Percentiles rank a stretch among this genome's conserved stretches.
Evolutionary conservation across 2,113 vertebrate species (phyloP).

Genomic region (Cygnus atratus): DNA sequence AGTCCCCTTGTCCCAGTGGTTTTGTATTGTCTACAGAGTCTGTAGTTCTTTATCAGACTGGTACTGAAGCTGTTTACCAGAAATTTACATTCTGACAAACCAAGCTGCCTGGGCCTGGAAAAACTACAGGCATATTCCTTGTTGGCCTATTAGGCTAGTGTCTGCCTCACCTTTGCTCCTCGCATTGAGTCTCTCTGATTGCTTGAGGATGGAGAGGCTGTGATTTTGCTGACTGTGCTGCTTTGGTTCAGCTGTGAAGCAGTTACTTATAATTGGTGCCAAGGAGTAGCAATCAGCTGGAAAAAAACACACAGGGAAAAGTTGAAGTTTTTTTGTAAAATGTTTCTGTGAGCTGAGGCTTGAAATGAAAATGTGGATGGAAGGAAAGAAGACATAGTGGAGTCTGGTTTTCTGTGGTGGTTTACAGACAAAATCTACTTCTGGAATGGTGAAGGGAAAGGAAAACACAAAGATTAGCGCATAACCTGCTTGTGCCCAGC

Average conservation of each 20-base stretch:
- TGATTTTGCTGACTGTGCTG: conserved; percentile 40
- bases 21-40: not conserved
- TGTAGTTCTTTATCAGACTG: not conserved
- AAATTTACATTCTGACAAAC: conserved; percentile 39
- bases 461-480: not conserved
- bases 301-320: not conserved
- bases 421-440: not conserved
- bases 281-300: conserved; percentile 38
- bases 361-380: conserved; percentile 46
- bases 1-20: not conserved
- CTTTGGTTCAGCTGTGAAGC: conserved; percentile 44
- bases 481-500: not conserved
- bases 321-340: not conserved
- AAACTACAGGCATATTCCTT: conserved; percentile 19
- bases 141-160: conserved; percentile 29
- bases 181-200: conserved; percentile 28
- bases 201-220: not conserved
- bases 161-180: conserved; percentile 57
- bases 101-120: not conserved
- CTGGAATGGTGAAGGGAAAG: not conserved
- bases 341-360: conserved; percentile 24
- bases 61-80: conserved; percentile 25
- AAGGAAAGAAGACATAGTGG: not conserved
- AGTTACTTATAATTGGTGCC: conserved; percentile 59
- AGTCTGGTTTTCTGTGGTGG: not conserved